Base-by-base conservation (phyloP, 2,113 vertebrate genomes). In the Hippocampus abdominalis region DNA sequence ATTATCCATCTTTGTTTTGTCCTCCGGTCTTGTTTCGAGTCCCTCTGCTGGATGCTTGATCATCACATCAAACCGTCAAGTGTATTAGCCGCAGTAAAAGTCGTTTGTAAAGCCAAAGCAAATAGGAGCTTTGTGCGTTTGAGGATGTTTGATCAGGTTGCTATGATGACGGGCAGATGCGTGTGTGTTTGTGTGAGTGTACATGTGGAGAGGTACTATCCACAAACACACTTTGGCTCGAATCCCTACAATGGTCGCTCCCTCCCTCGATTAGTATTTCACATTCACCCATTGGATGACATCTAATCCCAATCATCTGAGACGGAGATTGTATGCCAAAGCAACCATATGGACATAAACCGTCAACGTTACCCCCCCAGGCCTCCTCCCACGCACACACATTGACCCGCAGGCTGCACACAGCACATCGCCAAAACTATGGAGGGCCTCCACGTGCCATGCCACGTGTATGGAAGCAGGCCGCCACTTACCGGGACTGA, bases 221-320 rank as follows among this genome's bases (percentile, higher is more conserved):
- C 32, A 36, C 32, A 36, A 36, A 18, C 73, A 59, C 20, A 12
- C 70, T 73, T 51, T 85, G 73, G 83, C 82, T 85, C 70, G 25
- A 7, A 73, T 74, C 61, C 71, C 46, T 10, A 53, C 60, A 68
- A 23, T 51, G 23, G 66, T 63, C 53, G 61, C 80, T 65, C 70
- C 69, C 76, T 70, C 67, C 49, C 51, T 67, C 71, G 79, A 70
- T 71, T 69, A 77, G 64, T 77, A 78, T 73, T 75, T 71, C 75
- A 74, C 79, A 73, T 67, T 75, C 75, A 81, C 79, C 68, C 73
- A 81, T 66, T 82, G 82, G 81, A 81, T 83, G 64, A 11, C 78
- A 77, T 85, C 82, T 91, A 90, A 91, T 92, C 91, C 83, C 74
- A 16, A 61, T 88, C 85, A 76, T 84, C 78, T 87, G 75, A 84